A percentile compares a stretch with the other conserved stretches of the same genome.
Conservation (phyloP, 2,797 vertebrate species). For the Macropus fuliginosus region DNA sequence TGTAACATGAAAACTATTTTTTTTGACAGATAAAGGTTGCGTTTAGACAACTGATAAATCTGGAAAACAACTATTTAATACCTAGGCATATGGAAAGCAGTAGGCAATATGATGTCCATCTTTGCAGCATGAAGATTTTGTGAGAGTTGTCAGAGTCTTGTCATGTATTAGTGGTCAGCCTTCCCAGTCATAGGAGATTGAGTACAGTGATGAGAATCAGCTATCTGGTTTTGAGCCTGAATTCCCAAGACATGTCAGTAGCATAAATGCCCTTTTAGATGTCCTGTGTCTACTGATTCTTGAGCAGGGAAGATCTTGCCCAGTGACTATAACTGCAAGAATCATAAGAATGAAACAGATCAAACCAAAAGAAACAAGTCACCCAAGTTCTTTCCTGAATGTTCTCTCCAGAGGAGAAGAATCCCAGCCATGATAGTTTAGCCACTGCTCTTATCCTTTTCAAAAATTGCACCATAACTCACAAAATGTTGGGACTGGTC, state of each 20-base stretch:
- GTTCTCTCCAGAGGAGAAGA: neutral
- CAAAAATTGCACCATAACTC: neutral
- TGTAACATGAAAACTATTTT: neutral
- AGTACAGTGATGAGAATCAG: neutral
- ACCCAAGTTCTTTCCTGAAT: neutral
- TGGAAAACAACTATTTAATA: neutral
- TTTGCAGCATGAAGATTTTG: neutral
- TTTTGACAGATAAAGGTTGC: neutral
- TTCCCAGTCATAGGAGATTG: neutral
- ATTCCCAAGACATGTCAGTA: neutral
- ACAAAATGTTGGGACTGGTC: neutral
- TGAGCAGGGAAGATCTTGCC: neutral
- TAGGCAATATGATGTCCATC: neutral
- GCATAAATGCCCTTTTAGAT: neutral
- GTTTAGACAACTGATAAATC: neutral
- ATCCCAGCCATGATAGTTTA: neutral
- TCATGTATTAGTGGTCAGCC: neutral
- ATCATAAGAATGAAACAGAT: neutral
- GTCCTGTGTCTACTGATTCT: neutral
- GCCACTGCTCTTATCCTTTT: neutral
- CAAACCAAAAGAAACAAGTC: neutral
- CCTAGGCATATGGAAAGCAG: neutral
- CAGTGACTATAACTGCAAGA: neutral
- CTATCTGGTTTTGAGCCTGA: neutral
- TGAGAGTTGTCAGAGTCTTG: neutral